Evolutionary conservation across 2,888 invertebrate species (phyloP).

Genomic region (Rotaria magnacalcarata): DNA sequence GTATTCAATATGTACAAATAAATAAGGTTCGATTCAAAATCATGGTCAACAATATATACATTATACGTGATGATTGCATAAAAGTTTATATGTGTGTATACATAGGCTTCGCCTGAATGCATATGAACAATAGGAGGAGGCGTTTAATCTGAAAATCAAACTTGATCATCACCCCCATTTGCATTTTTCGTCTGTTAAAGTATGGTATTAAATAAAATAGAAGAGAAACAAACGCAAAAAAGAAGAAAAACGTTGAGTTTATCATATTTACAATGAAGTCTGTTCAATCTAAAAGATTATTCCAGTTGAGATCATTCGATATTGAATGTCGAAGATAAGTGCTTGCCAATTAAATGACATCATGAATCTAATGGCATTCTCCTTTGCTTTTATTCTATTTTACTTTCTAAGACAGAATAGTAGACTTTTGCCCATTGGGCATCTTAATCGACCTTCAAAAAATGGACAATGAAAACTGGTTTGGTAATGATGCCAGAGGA

Average conservation of each 20-base stretch:
- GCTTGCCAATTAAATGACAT: constrained; percentile 4
- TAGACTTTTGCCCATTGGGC: not conserved
- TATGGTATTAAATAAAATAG: not conserved
- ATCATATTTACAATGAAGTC: constrained; percentile 17
- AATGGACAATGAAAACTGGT: constrained; percentile 11
- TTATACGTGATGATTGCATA: constrained; percentile 24
- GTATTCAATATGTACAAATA: not conserved
- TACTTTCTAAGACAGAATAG: not conserved
- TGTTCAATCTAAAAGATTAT: not conserved
- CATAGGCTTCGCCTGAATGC: constrained; percentile 11
- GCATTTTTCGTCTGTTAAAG: constrained; percentile 14
- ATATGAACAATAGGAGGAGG: constrained; percentile 15
- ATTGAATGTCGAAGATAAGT: not conserved
- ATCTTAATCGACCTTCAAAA: constrained; percentile 6
- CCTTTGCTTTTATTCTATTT: not conserved
- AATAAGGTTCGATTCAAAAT: constrained; percentile 20
- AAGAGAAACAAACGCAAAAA: not conserved
- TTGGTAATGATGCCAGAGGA: constrained; percentile 11
- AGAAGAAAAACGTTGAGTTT: not conserved
- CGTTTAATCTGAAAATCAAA: constrained; percentile 31
- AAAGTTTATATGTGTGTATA: constrained; percentile 19
- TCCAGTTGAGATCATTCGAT: not conserved
- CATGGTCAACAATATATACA: not conserved
- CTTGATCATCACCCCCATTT: constrained; percentile 10
- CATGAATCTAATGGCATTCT: not conserved